Evolutionary conservation across 2,113 vertebrate species (phyloP).

Genomic region (Anguilla japonica): DNA sequence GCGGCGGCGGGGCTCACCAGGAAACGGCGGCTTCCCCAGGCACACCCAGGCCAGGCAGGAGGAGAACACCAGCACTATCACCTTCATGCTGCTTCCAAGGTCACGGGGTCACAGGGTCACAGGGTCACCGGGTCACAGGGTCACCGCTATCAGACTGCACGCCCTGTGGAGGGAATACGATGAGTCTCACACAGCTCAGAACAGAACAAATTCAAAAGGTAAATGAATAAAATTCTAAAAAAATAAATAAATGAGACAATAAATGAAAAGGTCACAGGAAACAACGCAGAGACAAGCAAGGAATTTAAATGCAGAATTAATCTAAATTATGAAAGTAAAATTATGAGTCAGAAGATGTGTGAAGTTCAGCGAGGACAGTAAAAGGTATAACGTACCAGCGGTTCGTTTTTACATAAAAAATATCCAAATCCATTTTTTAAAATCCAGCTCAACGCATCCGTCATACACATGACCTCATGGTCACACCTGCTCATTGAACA

Average conservation of each 20-base stretch:
- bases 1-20: conserved; percentile 53
- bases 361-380: not conserved
- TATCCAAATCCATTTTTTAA: no score
- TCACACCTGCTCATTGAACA: not conserved
- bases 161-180: not conserved
- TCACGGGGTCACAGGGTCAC: not conserved
- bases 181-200: not conserved
- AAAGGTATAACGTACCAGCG: no score
- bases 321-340: not conserved
- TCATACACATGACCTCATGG: no score
- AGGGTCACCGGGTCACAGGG: not conserved
- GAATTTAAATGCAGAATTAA: not conserved
- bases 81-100: conserved; percentile 56
- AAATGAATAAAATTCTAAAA: no score
- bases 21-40: conserved; percentile 56
- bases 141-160: not conserved
- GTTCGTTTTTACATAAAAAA: no score
- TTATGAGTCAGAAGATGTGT: not conserved
- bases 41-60: conserved; percentile 42
- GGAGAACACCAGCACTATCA: conserved; percentile 48
- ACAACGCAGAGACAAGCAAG: not conserved
- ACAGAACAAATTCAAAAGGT: no score
- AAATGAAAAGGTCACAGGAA: no score
- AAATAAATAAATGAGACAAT: no score
- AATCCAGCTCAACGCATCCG: no score